A percentile compares a stretch with the other conserved stretches of the same genome.
Evolutionary conservation across 2,113 vertebrate species (phyloP).

Genomic region (Neopipo cinnamomea): DNA sequence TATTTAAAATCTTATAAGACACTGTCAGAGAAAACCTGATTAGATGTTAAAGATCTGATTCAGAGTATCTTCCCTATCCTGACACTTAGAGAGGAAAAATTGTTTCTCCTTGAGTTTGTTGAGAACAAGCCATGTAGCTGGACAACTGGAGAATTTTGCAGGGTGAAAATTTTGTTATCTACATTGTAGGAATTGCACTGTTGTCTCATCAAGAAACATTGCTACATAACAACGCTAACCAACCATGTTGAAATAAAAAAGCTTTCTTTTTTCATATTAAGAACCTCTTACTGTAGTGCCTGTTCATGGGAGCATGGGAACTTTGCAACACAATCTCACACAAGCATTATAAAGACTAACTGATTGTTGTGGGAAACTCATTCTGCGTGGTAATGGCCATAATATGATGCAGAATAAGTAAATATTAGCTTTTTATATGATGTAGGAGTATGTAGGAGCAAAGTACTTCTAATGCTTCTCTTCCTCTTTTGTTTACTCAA

Average conservation of each 20-base stretch:
- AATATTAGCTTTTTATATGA: neutral
- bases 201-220: neutral
- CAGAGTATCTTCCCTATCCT: neutral
- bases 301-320: neutral
- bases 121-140: neutral
- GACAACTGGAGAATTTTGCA: neutral
- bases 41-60: neutral
- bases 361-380: neutral
- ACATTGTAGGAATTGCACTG: neutral
- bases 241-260: neutral
- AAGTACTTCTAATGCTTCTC: neutral
- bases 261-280: neutral
- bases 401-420: neutral
- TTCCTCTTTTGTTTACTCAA: neutral
- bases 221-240: neutral
- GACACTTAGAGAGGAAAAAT: neutral
- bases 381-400: rapidly evolving
- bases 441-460: neutral
- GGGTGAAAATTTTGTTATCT: neutral
- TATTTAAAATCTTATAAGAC: neutral
- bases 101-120: neutral
- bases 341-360: neutral
- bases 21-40: neutral
- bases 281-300: too few species aligned
- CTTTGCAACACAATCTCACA: neutral